Conservation (phyloP, 2,113 vertebrate species). For the Tychaedon coryphoeus region DNA sequence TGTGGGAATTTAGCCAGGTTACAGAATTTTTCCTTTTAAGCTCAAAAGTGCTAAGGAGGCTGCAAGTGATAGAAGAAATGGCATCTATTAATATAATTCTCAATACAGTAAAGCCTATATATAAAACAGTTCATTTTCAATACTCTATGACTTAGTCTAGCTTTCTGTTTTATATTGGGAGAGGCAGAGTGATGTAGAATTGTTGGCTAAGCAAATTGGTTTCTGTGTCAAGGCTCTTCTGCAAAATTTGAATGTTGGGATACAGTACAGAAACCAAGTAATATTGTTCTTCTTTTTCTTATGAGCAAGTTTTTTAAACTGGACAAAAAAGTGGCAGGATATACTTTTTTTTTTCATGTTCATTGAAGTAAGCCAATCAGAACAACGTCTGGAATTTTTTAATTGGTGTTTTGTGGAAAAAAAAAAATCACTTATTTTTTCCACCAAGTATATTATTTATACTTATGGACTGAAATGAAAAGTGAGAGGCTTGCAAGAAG, state of each 20-base stretch:
- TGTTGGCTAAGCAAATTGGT: neutral
- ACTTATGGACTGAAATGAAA: slow-evolving; percentile 33
- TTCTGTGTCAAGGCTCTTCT: slow-evolving; percentile 33
- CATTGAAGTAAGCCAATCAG: neutral
- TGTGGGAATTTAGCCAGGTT: neutral
- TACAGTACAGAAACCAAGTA: slow-evolving; percentile 15
- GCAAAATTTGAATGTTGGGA: slow-evolving; percentile 20
- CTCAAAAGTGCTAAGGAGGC: neutral
- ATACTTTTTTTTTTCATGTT: neutral
- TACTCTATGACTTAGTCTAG: neutral
- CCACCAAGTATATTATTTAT: slow-evolving; percentile 27
- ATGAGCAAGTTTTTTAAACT: slow-evolving; percentile 47
- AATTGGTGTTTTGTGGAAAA: too few relatives aligned
- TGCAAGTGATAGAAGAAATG: neutral
- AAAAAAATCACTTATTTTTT: neutral
- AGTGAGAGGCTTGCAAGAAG: neutral
- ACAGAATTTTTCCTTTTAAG: neutral
- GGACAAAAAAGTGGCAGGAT: neutral
- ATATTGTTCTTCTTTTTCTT: slow-evolving; percentile 16
- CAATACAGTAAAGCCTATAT: neutral
- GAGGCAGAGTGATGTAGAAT: neutral
- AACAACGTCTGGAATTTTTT: too few relatives aligned
- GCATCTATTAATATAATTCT: neutral
- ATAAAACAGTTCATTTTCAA: neutral
- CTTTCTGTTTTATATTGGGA: slow-evolving; percentile 5